These are phyloP conservation scores for Eospalax fontanierii DNA, from an alignment of 2,797 vertebrate species.

Conservation along the genomic window DNA sequence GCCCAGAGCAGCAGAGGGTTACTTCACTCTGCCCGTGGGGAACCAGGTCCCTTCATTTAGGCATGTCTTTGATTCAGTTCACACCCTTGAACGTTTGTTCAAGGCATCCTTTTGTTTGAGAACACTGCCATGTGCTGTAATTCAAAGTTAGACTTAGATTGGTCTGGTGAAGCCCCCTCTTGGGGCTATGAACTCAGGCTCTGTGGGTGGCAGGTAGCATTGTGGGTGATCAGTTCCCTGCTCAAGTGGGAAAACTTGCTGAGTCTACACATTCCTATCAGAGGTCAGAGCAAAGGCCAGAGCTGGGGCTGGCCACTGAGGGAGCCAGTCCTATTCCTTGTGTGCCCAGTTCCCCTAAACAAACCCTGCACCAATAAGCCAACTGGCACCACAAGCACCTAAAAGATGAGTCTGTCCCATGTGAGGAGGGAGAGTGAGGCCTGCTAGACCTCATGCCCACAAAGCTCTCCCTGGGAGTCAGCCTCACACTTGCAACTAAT, in stretches of 20 bases:
- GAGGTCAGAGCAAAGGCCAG: background rate
- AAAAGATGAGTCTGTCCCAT: no score
- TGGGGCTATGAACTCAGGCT: background rate
- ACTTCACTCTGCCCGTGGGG: background rate
- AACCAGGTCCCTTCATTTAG: background rate
- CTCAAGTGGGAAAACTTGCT: background rate
- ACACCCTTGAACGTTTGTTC: background rate
- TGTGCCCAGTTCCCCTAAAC: no score
- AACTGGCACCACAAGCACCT: background rate
- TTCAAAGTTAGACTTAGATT: background rate
- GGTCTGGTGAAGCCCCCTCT: background rate
- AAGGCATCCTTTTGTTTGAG: conserved; percentile 5
- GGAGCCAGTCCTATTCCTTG: background rate
- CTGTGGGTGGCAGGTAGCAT: accelerated
- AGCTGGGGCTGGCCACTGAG: background rate
- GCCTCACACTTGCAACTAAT: background rate
- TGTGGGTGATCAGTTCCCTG: background rate
- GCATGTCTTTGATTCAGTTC: background rate
- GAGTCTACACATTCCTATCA: background rate
- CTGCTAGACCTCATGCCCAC: background rate
- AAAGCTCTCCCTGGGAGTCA: background rate
- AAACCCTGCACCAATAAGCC: background rate
- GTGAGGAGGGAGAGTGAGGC: background rate
- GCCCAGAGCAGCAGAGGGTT: background rate
- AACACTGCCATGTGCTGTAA: background rate